Conservation (phyloP, 2,113 vertebrate genomes). For the Engraulis encrasicolus region DNA sequence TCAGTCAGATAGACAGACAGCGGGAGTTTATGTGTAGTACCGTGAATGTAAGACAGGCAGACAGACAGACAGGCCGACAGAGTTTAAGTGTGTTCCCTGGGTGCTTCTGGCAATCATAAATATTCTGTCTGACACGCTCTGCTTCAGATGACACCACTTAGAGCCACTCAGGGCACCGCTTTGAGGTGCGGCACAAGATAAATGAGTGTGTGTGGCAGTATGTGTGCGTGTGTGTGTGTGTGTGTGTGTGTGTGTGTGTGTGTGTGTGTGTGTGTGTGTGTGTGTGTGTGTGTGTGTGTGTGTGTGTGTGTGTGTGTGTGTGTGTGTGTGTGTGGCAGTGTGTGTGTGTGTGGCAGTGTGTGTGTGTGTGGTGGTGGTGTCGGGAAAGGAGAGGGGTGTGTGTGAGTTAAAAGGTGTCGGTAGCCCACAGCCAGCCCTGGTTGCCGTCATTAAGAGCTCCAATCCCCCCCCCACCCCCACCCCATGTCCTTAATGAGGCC, state of each 20-base stretch:
- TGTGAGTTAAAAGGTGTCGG: slow-evolving; percentile 23
- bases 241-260: neutral
- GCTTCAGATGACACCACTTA: slow-evolving; percentile 35
- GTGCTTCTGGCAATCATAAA: slow-evolving; percentile 44
- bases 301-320: neutral
- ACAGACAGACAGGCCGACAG: neutral
- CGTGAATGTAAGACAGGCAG: neutral
- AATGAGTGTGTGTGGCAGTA: slow-evolving; percentile 40
- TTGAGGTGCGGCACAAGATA: slow-evolving; percentile 33
- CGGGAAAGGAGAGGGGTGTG: no score
- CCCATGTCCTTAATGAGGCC: slow-evolving; percentile 2
- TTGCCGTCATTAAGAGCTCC: neutral
- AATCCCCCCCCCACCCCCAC: neutral
- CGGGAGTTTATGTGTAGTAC: no score
- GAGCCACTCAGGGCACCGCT: slow-evolving; percentile 27
- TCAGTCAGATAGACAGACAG: neutral
- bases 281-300: no score
- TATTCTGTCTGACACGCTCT: slow-evolving; percentile 42
- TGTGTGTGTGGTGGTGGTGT: no score
- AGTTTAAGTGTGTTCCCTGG: slow-evolving; percentile 45
- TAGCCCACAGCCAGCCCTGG: neutral
- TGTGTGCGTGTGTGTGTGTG: no score
- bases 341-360: no score
- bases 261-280: neutral
- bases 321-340: no score